Evolutionary conservation across 2,113 vertebrate species (phyloP).

Genomic region (Strigops habroptila): DNA sequence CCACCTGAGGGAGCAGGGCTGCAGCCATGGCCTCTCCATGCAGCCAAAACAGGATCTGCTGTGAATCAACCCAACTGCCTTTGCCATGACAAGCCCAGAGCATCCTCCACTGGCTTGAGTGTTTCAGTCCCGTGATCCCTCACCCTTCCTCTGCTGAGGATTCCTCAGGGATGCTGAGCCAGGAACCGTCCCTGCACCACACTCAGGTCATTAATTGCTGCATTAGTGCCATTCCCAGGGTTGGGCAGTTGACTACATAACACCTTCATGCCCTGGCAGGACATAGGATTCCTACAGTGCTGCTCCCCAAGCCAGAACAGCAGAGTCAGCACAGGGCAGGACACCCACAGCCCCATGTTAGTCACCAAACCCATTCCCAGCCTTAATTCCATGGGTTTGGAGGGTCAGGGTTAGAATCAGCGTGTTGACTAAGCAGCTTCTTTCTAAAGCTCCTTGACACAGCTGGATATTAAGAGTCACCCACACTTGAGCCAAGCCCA

Average conservation of each 20-base stretch:
- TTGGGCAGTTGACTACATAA: accelerated
- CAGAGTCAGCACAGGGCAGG: neutral
- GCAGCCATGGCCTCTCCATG: neutral
- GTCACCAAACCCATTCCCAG: neutral
- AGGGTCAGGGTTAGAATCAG: neutral
- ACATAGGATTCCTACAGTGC: neutral
- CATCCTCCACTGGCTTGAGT: neutral
- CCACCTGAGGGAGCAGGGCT: neutral
- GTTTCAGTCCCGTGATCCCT: accelerated
- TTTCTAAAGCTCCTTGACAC: neutral
- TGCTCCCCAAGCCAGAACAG: accelerated
- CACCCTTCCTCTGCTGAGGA: neutral
- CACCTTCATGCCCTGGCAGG: neutral
- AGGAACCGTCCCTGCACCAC: neutral
- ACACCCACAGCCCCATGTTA: accelerated
- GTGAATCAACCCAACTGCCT: neutral
- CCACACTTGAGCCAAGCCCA: neutral
- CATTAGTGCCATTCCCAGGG: accelerated
- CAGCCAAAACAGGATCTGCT: neutral
- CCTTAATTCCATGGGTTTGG: neutral
- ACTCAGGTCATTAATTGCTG: accelerated
- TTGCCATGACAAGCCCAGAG: neutral
- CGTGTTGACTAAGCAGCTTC: neutral
- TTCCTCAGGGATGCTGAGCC: neutral
- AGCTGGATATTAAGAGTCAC: neutral